Base-by-base conservation (phyloP, 2,888 invertebrate genomes). In the Sarcophaga carnaria region DNA sequence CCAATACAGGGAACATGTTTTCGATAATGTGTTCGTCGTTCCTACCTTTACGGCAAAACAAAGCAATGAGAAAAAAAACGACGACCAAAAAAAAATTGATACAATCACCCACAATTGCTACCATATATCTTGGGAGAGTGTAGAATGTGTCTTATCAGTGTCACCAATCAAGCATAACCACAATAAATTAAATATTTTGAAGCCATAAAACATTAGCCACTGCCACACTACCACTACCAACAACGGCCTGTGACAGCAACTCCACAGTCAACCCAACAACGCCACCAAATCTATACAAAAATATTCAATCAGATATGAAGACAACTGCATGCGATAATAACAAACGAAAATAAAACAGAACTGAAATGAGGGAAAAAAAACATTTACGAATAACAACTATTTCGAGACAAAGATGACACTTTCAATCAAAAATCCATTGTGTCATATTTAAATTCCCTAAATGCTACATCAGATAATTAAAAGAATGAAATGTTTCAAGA, bases 171-270 rank as follows among this genome's bases (percentile, higher is more conserved):
- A 77, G 70, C 84, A 84, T 84, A 76, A 76, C 86, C 77, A 76
- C 74, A 72, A 80, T 86, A 84, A 86, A 88, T 87, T 79, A 84
- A 87, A 84, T 64, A 84, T 82, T 84, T 83, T 78, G 83, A 83
- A 79, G 64, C 69, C 80, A 83, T 80, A 88, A 83, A 83, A 88
- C 70, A 74, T 84, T 79, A 83, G 86, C 80, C 85, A 80, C 54
- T 76, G 60, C 71, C n/a, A 49, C 25, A 66, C 71, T 2, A 49
- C 25, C 72, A 63, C 78, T 67, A 37, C 37, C 37, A 37, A 37
- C 0, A 37, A 10, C 37, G 37, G 72, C 22, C 17, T 54, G 0
- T 54, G 54, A 54, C 54, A 54, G 54, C 78, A 83, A 37, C 66
- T 62, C 27, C 49, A 62, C 78, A 67, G 60, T 64, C 66, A 66